Conservation (phyloP, 2,113 vertebrate species). For the Mormoops blainvillei region DNA sequence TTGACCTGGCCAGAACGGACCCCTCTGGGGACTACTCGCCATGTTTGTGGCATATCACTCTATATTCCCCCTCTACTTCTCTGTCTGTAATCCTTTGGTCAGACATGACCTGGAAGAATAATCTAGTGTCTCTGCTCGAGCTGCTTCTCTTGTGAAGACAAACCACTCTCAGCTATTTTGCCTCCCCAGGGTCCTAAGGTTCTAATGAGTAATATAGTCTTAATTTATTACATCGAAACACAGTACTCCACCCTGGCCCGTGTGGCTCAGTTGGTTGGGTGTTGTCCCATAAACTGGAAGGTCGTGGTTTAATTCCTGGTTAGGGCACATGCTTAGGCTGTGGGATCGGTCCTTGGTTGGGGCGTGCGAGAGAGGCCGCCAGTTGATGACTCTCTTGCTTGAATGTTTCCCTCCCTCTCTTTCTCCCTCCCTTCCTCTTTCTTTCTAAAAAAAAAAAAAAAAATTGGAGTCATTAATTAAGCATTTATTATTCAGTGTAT, state of each 20-base stretch:
- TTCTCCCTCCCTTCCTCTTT: too few species aligned
- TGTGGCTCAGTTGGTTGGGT: too few species aligned
- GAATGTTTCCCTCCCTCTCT: too few species aligned
- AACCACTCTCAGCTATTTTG: not conserved
- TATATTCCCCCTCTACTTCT: not conserved
- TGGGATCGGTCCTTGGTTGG: too few species aligned
- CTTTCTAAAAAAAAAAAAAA: not conserved
- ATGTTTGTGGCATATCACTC: not conserved
- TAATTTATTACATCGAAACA: not conserved
- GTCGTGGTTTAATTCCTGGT: too few species aligned
- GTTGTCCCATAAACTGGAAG: too few species aligned
- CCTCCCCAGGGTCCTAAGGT: not conserved
- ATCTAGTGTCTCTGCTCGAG: not conserved
- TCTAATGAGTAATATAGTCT: not conserved
- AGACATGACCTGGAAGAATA: not conserved
- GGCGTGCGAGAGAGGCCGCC: too few species aligned
- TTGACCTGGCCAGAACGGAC: not conserved
- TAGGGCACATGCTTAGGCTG: too few species aligned
- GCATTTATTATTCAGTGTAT: not conserved
- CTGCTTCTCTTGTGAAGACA: not conserved
- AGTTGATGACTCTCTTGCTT: too few species aligned
- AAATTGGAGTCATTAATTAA: not conserved
- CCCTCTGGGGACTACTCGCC: not conserved
- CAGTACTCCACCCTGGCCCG: too few species aligned
- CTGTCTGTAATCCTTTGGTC: not conserved